A percentile compares a stretch with the other conserved stretches of the same genome.
Evolutionary conservation across 1,140 invertebrate species (phyloP).

Genomic region (Achatina immaculata): DNA sequence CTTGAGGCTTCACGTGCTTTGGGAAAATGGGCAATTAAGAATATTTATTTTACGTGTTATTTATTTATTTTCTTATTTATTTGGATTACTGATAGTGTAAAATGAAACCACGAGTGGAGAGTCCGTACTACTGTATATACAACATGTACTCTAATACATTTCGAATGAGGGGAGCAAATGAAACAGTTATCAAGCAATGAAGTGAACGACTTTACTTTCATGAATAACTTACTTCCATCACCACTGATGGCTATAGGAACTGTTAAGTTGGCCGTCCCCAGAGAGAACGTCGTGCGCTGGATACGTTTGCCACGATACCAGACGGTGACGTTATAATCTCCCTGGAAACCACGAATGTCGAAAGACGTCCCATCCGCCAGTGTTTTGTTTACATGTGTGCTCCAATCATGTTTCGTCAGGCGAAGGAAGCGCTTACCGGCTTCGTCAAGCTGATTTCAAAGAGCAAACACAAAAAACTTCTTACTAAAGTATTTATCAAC

Average conservation of each 20-base stretch:
- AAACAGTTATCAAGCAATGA: background rate
- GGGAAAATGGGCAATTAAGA: too few species aligned
- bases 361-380: slow-evolving; percentile 28
- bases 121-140: too few species aligned
- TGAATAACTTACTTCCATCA: slow-evolving; percentile 12
- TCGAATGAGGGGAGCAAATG: too few species aligned
- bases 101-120: too few species aligned
- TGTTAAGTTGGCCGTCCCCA: slow-evolving; percentile 6
- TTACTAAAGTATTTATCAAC: background rate
- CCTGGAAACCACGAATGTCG: slow-evolving; percentile 44
- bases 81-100: too few species aligned
- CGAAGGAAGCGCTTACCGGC: slow-evolving; percentile 45
- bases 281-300: slow-evolving; percentile 34
- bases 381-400: slow-evolving; percentile 43
- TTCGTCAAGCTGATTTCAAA: slow-evolving; percentile 46
- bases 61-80: too few species aligned
- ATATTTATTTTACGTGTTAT: too few species aligned
- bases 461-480: background rate
- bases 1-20: too few species aligned
- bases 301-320: slow-evolving; percentile 44
- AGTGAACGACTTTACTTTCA: too few species aligned
- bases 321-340: slow-evolving; percentile 51
- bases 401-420: slow-evolving; percentile 47
- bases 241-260: slow-evolving; percentile 24
- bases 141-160: too few species aligned